Evolutionary conservation across 2,113 vertebrate species (phyloP), one percentile per base, ranked within the genome.

Genomic region (Piaya cayana): DNA sequence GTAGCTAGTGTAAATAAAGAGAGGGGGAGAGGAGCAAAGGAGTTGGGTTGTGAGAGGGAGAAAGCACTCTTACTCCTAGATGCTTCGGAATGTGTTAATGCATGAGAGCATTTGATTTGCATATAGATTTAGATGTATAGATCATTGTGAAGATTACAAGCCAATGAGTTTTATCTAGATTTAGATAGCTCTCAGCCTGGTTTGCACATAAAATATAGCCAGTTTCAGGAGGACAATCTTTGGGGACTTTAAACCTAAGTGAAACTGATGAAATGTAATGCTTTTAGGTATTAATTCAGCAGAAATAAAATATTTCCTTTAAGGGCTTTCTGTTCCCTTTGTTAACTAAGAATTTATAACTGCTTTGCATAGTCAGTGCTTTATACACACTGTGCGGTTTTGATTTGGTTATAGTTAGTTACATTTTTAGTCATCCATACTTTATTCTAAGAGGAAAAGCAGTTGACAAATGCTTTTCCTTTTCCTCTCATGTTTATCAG

Each of bases 91-190:
- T 98, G 97, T 84, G 96, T 97, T 95, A 97, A 96, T 94, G 97
- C 96, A 95, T 96, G 94, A 96, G 94, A 97, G 97, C 94, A 21
- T 97, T 97, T 96, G 94, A 98, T 98, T 98, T 98, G 98, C 98
- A 98, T 98, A 98, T 97, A 98, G 97, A 98, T 98, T 98, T 98
- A 98, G 98, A 98, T 96, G 97, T 98, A 97, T 98, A 98, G 98
- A 98, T 98, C 98, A 97, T 96, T 87, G 98, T 95, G 94, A 94
- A 96, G 98, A 98, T 98, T 97, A 97, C 97, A 97, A 97, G 92
- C 96, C 98, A 97, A 96, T 97, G 98, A 97, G 95, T 98, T 98
- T 98, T 98, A 98, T 98, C 98, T 98, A 95, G 98, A 98, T 97
- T 97, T 97, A 98, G 98, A 98, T 95, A 98, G 92, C 77, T 78